These are phyloP conservation scores for Glaucidium brasilianum DNA, from an alignment of 2,113 vertebrate species.

Conservation along the genomic window DNA sequence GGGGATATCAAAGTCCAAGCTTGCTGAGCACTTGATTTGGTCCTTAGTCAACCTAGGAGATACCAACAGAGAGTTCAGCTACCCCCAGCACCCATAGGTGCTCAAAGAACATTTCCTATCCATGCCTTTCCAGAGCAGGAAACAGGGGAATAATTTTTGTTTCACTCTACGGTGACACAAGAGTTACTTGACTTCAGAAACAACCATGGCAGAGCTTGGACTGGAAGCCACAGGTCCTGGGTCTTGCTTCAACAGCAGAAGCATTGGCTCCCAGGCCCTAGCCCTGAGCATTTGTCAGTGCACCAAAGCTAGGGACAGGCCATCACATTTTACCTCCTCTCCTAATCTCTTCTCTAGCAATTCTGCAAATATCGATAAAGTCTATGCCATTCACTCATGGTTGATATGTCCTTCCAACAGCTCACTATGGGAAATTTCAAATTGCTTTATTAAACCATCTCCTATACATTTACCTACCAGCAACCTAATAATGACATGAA, in stretches of 20 bases:
- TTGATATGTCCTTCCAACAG: neutral
- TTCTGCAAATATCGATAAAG: neutral
- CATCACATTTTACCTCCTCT: neutral
- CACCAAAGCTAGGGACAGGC: neutral
- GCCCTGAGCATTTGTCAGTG: neutral
- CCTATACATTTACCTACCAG: slow-evolving; percentile 6
- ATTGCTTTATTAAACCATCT: slow-evolving; percentile 10
- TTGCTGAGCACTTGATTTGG: neutral
- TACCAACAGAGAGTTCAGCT: neutral
- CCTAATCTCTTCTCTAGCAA: neutral
- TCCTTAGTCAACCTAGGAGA: neutral
- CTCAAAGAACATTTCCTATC: neutral
- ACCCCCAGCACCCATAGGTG: neutral
- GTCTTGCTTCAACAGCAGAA: neutral
- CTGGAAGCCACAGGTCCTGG: neutral
- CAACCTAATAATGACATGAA: slow-evolving; percentile 1
- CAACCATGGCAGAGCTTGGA: neutral
- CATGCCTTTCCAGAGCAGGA: neutral
- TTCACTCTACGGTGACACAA: neutral
- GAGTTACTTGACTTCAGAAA: neutral
- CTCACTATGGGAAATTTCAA: neutral
- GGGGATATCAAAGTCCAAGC: neutral
- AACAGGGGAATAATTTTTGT: neutral
- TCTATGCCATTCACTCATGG: neutral
- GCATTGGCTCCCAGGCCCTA: neutral